Conservation (phyloP, 2,888 invertebrate species). For the Melipona bicolor region DNA sequence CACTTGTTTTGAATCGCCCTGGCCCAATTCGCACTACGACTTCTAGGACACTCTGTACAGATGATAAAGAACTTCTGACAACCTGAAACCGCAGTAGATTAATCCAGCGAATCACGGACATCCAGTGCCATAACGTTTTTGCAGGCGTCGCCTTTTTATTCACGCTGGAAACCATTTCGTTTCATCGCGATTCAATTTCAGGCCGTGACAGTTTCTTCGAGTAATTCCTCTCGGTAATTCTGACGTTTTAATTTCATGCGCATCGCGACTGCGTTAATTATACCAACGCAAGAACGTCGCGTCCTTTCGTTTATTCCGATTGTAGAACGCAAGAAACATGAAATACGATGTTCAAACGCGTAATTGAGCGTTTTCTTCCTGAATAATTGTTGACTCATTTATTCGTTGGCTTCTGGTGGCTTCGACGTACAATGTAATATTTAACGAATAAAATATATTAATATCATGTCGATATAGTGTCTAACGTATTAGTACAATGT, state of each 20-base stretch:
- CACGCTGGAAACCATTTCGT: constrained; percentile 10
- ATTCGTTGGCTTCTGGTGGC: neutral
- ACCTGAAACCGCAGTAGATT: constrained; percentile 5
- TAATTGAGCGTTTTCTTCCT: neutral
- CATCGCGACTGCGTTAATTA: neutral
- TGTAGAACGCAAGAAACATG: neutral
- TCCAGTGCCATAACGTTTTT: constrained; percentile 27
- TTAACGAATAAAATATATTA: neutral
- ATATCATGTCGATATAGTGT: too few species aligned
- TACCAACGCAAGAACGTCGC: neutral
- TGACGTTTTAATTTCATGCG: neutral
- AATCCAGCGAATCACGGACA: constrained; percentile 11
- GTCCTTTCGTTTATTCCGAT: neutral
- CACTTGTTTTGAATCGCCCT: too few species aligned
- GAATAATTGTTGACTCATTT: neutral
- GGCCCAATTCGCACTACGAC: too few species aligned
- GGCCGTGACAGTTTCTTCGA: constrained; percentile 24
- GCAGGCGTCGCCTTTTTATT: constrained; percentile 13
- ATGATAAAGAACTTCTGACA: neutral
- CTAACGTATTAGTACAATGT: too few species aligned
- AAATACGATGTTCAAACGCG: neutral
- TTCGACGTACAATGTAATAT: too few species aligned
- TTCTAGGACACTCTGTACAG: neutral
- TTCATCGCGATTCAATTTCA: constrained; percentile 17
- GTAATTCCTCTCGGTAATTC: neutral